Conservation (phyloP, 1,140 invertebrate genomes). For the Drosophila pachea region DNA sequence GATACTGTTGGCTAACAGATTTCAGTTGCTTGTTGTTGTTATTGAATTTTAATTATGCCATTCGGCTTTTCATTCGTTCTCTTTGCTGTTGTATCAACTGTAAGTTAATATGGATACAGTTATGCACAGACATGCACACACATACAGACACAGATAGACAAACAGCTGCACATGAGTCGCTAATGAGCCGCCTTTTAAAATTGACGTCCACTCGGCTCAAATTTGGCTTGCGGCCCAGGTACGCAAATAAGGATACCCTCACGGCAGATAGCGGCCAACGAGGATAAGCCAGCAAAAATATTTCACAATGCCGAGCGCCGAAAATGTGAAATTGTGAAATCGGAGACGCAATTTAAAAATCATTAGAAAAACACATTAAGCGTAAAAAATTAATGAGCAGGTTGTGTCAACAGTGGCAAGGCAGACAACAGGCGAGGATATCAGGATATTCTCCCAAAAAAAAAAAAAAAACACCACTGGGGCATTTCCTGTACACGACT, state of each 20-base stretch:
- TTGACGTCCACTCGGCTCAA: slow-evolving; percentile 33
- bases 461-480: slow-evolving; percentile 10
- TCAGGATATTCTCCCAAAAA: slow-evolving; percentile 15
- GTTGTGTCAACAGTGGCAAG: slow-evolving; percentile 57
- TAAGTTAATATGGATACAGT: slow-evolving; percentile 43
- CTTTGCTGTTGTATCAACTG: slow-evolving; percentile 34
- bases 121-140: slow-evolving; percentile 1
- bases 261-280: slow-evolving; percentile 3
- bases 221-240: slow-evolving; percentile 12
- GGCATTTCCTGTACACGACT: slow-evolving; percentile 10
- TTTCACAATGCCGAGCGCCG: slow-evolving; percentile 6
- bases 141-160: slow-evolving; percentile 3
- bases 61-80: slow-evolving; percentile 29
- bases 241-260: background rate
- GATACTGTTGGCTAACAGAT: slow-evolving; percentile 3
- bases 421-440: slow-evolving; percentile 36
- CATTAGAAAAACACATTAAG: slow-evolving; percentile 75
- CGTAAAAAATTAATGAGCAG: slow-evolving; percentile 76
- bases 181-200: slow-evolving; percentile 56
- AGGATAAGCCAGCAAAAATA: slow-evolving; percentile 8
- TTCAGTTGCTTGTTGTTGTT: slow-evolving; percentile 31
- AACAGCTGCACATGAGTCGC: slow-evolving; percentile 27
- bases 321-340: slow-evolving; percentile 67
- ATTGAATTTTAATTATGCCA: slow-evolving; percentile 60
- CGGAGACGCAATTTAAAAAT: slow-evolving; percentile 75